Base-by-base conservation (phyloP, 2,888 invertebrate species). In the Notodonta ziczac region DNA sequence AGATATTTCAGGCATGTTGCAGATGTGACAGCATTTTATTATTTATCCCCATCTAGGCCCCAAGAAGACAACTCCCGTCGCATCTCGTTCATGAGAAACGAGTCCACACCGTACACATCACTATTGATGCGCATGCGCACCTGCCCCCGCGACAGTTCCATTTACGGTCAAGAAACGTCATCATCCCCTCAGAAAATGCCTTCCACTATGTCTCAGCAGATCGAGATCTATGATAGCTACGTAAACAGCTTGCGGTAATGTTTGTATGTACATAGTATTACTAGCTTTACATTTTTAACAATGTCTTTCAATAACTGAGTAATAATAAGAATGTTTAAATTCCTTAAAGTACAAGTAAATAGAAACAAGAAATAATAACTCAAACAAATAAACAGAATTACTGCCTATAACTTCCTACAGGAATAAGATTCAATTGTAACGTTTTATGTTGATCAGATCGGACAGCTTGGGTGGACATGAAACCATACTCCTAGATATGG, bases 81-180 rank as follows among this genome's bases (percentile, higher is more conserved):
- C 13, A 89, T 93, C 52, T 91, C 93, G 1, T 93, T 92, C 70
- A 86, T 92, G 87, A 79, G 80, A 65, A 84, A 86, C 54, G 86
- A 88, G 12, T 68, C 74, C 0, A 75, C 78, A 40, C 86, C 88
- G 0, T 84, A 87, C 71, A 67, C 83, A 0, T 73, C 84, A 0
- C 63, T 88, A 46, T 65, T 87, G 35, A 76, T 78, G 65, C 80
- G 80, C 58, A 69, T 82, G 62, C 81, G 80, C 7, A 67, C 75
- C 2, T 76, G 65, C 55, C 77, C 72, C 0, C 69, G 61, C 13
- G 78, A 76, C 52, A 75, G 72, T 60, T 48, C 65, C n/a, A 42
- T 61, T 5, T 70, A 77, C 5, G 67, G 66, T 4, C 56, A 65
- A 1, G 63, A 71, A 1, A 62, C 63, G 9, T 72, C 78, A 9